Conservation (phyloP, 2,888 invertebrate species). For the Acanthoscelides obtectus region DNA sequence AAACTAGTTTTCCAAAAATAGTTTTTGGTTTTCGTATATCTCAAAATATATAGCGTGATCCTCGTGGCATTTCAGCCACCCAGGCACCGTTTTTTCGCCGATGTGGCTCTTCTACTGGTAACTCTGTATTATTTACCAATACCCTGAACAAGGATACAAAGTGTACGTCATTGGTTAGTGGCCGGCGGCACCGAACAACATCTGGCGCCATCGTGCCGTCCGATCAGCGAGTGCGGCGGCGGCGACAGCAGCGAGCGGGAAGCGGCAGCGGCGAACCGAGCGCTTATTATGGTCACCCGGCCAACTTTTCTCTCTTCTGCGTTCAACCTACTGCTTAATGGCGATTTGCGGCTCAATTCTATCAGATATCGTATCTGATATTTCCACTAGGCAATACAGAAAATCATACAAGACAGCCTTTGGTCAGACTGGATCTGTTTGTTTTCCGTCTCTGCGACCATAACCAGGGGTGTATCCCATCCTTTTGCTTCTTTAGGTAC, state of each 20-base stretch:
- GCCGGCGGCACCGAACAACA: slow-evolving; percentile 35
- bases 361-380: neutral
- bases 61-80: too few species aligned
- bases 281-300: slow-evolving; percentile 42
- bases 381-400: slow-evolving; percentile 1
- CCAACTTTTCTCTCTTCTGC: slow-evolving; percentile 26
- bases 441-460: too few species aligned
- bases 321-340: slow-evolving; percentile 19
- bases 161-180: neutral
- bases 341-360: neutral
- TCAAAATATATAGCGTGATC: too few species aligned
- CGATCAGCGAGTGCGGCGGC: slow-evolving; percentile 10
- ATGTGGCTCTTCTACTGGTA: too few species aligned
- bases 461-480: too few species aligned
- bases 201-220: slow-evolving; percentile 44
- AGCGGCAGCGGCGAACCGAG: neutral
- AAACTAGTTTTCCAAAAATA: too few species aligned
- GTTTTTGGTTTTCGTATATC: too few species aligned
- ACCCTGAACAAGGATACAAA: neutral
- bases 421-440: too few species aligned
- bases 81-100: too few species aligned
- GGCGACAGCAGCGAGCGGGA: neutral
- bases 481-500: too few species aligned
- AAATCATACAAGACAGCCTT: neutral
- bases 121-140: too few species aligned